Percentiles rank a stretch among this genome's conserved stretches.
These are phyloP conservation scores for Phymanthus crucifer DNA, from an alignment of 92 coral and sea anemone genomes.

Conservation along the genomic window DNA sequence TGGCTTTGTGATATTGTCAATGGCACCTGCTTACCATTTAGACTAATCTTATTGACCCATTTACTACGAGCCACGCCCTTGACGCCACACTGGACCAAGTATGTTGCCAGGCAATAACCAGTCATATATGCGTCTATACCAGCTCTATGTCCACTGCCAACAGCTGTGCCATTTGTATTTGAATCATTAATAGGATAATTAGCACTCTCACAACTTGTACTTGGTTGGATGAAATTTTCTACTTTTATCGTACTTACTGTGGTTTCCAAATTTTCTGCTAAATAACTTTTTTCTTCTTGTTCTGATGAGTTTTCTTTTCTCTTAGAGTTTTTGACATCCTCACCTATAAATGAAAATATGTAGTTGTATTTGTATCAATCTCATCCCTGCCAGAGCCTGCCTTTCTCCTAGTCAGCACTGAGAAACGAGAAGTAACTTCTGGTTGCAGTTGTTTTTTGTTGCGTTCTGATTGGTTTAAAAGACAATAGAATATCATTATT, in stretches of 20 bases:
- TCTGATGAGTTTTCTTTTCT: neutral
- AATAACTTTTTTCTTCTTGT: neutral
- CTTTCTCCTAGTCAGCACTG: too few species aligned
- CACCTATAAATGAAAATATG: neutral
- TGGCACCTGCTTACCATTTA: conserved; percentile 86
- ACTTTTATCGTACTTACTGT: neutral
- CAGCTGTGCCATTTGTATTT: neutral
- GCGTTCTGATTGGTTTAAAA: too few species aligned
- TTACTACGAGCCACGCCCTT: conserved; percentile 10
- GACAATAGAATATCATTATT: neutral
- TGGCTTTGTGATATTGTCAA: conserved; percentile 79
- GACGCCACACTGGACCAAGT: conserved; percentile 47
- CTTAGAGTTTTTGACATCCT: neutral
- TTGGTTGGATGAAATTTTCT: neutral
- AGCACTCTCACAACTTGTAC: neutral
- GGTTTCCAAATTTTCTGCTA: neutral
- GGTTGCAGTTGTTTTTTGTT: too few species aligned
- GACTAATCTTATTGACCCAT: conserved; percentile 73
- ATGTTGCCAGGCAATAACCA: conserved; percentile 87
- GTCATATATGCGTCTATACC: conserved; percentile 99
- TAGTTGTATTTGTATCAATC: too few species aligned
- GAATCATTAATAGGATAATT: neutral
- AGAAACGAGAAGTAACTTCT: too few species aligned
- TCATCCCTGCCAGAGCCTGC: too few species aligned
- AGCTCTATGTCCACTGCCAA: conserved; percentile 84